These are phyloP conservation scores for Drusus annulatus DNA, from an alignment of 1,140 invertebrate genomes.

Conservation along the genomic window DNA sequence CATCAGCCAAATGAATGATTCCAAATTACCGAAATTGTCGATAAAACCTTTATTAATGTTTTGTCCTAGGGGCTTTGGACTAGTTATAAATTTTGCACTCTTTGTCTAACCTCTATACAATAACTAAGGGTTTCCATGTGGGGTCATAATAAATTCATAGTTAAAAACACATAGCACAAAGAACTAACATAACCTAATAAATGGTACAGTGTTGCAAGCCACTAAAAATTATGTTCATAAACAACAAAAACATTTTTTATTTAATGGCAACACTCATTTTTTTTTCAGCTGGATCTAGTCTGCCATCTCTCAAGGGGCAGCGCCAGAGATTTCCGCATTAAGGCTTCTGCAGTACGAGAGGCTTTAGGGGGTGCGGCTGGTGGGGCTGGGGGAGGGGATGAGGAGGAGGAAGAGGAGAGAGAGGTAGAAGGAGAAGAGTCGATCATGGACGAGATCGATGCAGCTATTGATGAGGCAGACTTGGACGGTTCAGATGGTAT, in stretches of 20 bases:
- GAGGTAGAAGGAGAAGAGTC: not conserved
- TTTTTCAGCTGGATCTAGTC: conserved; percentile 64
- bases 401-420: not conserved
- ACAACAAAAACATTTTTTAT: too few relatives aligned
- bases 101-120: too few relatives aligned
- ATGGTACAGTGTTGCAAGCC: not conserved
- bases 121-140: too few relatives aligned
- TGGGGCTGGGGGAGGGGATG: not conserved
- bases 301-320: conserved; percentile 69
- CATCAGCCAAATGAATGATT: too few relatives aligned
- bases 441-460: not conserved
- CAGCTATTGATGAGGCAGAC: not conserved
- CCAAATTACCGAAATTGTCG: too few relatives aligned
- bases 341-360: conserved; percentile 64
- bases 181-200: not conserved
- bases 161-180: too few relatives aligned
- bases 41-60: too few relatives aligned
- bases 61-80: too few relatives aligned
- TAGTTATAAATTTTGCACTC: too few relatives aligned
- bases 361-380: conserved; percentile 61
- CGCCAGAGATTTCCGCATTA: conserved; percentile 71
- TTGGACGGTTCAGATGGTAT: not conserved
- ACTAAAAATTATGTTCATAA: not conserved
- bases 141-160: too few relatives aligned
- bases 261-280: not conserved